Evolutionary conservation across 37 sponge, comb jelly and placozoan species (phyloP).

Genomic region (Halisarca cf. caerulea): DNA sequence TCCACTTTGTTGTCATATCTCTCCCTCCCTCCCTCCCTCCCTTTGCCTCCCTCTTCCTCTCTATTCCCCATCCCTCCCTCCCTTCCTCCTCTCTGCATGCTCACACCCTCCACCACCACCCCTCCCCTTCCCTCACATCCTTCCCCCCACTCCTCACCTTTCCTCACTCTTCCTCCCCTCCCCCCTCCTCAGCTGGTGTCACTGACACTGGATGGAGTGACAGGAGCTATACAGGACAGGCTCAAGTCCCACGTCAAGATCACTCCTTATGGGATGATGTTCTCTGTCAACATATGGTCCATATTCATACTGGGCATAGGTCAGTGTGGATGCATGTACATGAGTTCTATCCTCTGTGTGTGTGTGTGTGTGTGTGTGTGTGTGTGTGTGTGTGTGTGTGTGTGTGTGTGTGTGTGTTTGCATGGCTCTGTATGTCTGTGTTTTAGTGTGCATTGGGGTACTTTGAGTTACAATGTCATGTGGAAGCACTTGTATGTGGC

Average conservation of each 20-base stretch:
- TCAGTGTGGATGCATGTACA: slow-evolving; percentile 25
- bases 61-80: too few species aligned
- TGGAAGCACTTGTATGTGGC: not conserved
- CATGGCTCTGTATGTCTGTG: slow-evolving; percentile 33
- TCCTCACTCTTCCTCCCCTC: too few species aligned
- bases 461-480: not conserved
- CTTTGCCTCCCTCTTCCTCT: too few species aligned
- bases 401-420: too few species aligned
- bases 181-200: slow-evolving; percentile 84
- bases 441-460: slow-evolving; percentile 22
- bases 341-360: slow-evolving; percentile 20
- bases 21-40: too few species aligned
- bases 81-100: too few species aligned
- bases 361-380: slow-evolving; percentile 48
- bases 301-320: slow-evolving; percentile 49
- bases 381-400: too few species aligned
- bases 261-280: slow-evolving; percentile 72
- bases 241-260: slow-evolving; percentile 21
- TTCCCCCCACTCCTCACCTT: too few species aligned
- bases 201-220: slow-evolving; percentile 79
- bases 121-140: too few species aligned
- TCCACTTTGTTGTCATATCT: too few species aligned
- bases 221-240: slow-evolving; percentile 86
- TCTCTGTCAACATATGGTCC: slow-evolving; percentile 71
- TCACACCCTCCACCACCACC: too few species aligned